Base-by-base conservation (phyloP, 2,113 vertebrate species). In the Nyctereutes procyonoides region DNA sequence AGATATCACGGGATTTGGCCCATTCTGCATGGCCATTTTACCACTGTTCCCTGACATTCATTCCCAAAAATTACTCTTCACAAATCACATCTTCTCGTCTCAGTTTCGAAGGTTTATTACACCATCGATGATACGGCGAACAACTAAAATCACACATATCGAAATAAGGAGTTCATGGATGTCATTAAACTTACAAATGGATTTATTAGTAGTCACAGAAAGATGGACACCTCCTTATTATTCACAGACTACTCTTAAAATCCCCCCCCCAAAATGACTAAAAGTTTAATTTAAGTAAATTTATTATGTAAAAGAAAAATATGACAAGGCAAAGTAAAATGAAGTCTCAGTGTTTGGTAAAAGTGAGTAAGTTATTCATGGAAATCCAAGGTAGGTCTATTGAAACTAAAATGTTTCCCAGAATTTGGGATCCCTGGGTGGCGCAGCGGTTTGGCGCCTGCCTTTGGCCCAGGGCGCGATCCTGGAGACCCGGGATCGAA, bases 241-340 rank as follows among this genome's bases (percentile, higher is more conserved):
- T 62, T 20, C 56, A 79, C 35, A 3, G 83, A 93, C 20, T 81
- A 14, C 43, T 76, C 35, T 91, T 43, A 67, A 85, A 84, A 82
- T 79, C 35, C 28, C 28, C 24, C 26, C 26, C 28, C 4, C 32
- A 38, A 28, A 32, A 16, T 86, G 28, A 60, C 67, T 24, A 43
- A 24, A 60, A 90, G 19, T 13, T 53, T 17, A 56, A n/a, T 15
- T 80, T 38, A 51, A 43, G n/a, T 56, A 85, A 62, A 30, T 77
- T 1, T 73, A 53, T 73, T 63, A 24, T 24, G 19, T 79, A 30
- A 63, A 94, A 56, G 28, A 67, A 55, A 58, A 60, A 12, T 11
- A n/a, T 65, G n/a, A 62, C 15, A 67, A 65, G 7, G 8, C 5
- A 32, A 67, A 81, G 55, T 22, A 65, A 79, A 63, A 60, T 14